phyloP scores from a whole-genome alignment of 2,888 invertebrate species.

The Ectemnius continuus region DNA sequence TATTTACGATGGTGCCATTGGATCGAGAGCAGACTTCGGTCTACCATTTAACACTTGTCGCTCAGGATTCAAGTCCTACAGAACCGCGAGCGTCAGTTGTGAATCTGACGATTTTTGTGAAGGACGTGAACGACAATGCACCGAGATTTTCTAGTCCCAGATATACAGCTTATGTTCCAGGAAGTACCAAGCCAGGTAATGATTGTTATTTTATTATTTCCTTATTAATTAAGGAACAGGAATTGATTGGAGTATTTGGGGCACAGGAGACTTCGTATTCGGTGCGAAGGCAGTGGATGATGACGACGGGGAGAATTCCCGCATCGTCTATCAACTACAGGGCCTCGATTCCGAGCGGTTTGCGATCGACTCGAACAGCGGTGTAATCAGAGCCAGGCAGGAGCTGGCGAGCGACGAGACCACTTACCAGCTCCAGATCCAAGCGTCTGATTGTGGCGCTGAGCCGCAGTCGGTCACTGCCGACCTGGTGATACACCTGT shows the following conservation, averaged over 20 bases:
- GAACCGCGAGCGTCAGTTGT: constrained; percentile 91
- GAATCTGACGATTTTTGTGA: constrained; percentile 88
- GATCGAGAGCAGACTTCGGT: constrained; percentile 89
- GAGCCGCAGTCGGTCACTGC: constrained; percentile 85
- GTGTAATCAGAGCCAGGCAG: constrained; percentile 90
- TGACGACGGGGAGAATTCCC: constrained; percentile 90
- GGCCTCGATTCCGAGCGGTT: constrained; percentile 90
- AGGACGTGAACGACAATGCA: constrained; percentile 92
- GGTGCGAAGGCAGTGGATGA: constrained; percentile 92
- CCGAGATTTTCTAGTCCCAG: constrained; percentile 87
- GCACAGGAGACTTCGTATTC: constrained; percentile 87
- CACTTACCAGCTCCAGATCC: constrained; percentile 86
- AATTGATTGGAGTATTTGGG: not conserved
- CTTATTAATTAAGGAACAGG: not conserved
- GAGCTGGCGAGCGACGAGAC: constrained; percentile 82
- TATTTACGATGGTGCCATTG: constrained; percentile 85
- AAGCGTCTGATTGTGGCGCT: constrained; percentile 89
- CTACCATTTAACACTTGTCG: constrained; percentile 91
- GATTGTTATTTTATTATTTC: not conserved
- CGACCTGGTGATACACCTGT: constrained; percentile 87
- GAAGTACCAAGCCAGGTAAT: constrained; percentile 86
- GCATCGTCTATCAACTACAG: constrained; percentile 87
- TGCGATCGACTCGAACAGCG: constrained; percentile 87
- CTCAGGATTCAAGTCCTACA: constrained; percentile 92
- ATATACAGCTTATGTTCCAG: constrained; percentile 90